Percentiles rank a stretch among this genome's conserved stretches.
Conservation (phyloP, 1,140 invertebrate species). For the Onthophagus taurus region DNA sequence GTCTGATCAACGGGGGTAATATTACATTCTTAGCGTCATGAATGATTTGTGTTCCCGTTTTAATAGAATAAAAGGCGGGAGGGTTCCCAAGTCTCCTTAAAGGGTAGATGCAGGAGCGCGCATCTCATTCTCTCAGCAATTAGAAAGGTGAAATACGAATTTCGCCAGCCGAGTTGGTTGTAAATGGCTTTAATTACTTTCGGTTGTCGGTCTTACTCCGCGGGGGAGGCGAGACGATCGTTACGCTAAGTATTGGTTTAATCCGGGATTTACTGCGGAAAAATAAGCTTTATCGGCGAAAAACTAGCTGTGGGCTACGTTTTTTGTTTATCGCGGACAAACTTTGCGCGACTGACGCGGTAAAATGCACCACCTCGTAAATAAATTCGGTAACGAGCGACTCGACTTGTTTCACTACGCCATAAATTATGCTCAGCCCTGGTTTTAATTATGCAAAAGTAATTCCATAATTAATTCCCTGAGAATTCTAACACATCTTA, state of each 20-base stretch:
- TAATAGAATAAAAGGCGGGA: conserved; percentile 20
- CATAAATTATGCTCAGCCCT: too few species aligned
- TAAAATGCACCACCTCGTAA: neutral
- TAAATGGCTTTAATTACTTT: conserved; percentile 18
- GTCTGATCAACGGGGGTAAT: conserved; percentile 20
- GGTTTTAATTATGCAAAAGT: too few species aligned
- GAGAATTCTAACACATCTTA: too few species aligned
- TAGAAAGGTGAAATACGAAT: conserved; percentile 21
- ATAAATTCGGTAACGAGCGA: conserved; percentile 1
- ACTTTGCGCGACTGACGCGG: neutral
- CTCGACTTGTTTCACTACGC: too few species aligned
- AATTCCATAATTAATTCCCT: too few species aligned
- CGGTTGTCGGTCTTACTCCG: neutral
- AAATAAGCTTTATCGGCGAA: neutral
- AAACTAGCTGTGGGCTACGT: neutral
- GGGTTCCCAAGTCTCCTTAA: conserved; percentile 3
- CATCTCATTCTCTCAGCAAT: conserved; percentile 20
- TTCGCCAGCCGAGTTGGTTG: conserved; percentile 12
- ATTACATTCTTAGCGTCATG: conserved; percentile 22
- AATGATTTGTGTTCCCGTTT: conserved; percentile 22
- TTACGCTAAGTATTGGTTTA: neutral
- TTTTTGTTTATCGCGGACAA: conserved; percentile 6
- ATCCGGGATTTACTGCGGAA: neutral
- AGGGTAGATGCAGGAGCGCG: conserved; percentile 14
- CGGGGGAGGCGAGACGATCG: neutral